Conservation (phyloP, 2,888 invertebrate genomes). For the Electrophaes corylata region DNA sequence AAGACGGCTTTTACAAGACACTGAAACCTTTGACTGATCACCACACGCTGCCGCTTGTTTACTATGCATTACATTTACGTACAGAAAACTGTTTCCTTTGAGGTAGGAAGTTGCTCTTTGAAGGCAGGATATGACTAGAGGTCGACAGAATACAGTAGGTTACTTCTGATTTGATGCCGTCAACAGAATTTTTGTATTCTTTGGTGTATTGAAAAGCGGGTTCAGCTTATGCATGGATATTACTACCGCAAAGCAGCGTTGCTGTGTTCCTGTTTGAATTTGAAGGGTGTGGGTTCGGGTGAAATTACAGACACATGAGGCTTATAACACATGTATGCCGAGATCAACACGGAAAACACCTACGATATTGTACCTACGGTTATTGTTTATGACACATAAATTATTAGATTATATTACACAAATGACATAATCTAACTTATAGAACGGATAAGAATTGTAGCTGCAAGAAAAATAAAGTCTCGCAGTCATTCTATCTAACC, state of each 20-base stretch:
- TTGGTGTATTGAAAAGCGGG: neutral
- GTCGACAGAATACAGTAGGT: neutral
- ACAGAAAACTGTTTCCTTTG: slow-evolving; percentile 10
- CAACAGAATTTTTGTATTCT: neutral
- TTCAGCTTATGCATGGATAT: neutral
- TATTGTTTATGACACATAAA: too few species aligned
- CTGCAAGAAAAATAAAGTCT: too few species aligned
- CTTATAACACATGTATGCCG: too few species aligned
- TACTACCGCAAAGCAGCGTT: neutral
- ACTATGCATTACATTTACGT: neutral
- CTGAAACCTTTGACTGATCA: neutral
- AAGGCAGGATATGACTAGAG: neutral
- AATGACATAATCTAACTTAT: too few species aligned
- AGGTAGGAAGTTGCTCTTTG: slow-evolving; percentile 10
- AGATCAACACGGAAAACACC: too few species aligned
- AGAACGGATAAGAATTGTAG: too few species aligned
- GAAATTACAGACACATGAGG: too few species aligned
- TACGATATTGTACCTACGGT: too few species aligned
- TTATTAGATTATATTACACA: too few species aligned
- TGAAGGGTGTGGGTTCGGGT: too few species aligned
- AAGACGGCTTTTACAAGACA: neutral
- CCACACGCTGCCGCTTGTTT: neutral
- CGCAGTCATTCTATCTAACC: too few species aligned
- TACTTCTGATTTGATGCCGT: neutral
- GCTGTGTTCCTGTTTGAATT: too few species aligned